Base-by-base conservation (phyloP, 2,113 vertebrate species). In the Dipodomys merriami region DNA sequence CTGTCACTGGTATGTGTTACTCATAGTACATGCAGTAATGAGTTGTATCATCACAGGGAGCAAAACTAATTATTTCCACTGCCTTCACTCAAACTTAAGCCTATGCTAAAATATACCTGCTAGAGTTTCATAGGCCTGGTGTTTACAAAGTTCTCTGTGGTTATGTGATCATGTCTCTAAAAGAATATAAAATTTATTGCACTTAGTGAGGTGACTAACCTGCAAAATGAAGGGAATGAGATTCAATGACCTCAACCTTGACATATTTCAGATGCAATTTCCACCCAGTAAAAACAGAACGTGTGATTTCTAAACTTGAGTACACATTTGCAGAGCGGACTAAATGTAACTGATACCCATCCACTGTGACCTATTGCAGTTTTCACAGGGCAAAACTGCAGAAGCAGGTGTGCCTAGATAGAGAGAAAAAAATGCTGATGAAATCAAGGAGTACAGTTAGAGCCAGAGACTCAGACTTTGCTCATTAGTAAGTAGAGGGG, bases 121-220 rank as follows among this genome's bases (percentile, higher is more conserved):
- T 88, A n/a, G 46, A 22, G 62, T 91, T 78, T 78, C 86, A 71
- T 60, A 0, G 68, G 4, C 20, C 49, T 95, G 1, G 2, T 53
- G 74, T 72, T 95, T 88, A 82, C 65, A 71, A 93, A 92, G 25
- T 27, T 93, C 39, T 92, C 73, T 95, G 77, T 84, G 74, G 81
- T 90, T 94, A 79, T 91, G 90, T 49, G 46, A n/a, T 95, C 88
- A 91, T 62, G 69, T 90, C 92, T 90, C 84, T 90, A 93, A n/a
- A 94, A n/a, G 46, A 87, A 67, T 62, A 33, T 62, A 8, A 77
- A 46, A 87, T 95, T 30, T 91, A 88, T 22, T 80, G 78, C 67
- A 6, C 35, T 39, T 92, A 30, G 13, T 84, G 68, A 89, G 83
- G 35, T 62, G 77, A 62, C 64, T 90, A 90, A 91, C 67, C 30